Conservation (phyloP, 2,888 invertebrate genomes). For the Spodoptera picta region DNA sequence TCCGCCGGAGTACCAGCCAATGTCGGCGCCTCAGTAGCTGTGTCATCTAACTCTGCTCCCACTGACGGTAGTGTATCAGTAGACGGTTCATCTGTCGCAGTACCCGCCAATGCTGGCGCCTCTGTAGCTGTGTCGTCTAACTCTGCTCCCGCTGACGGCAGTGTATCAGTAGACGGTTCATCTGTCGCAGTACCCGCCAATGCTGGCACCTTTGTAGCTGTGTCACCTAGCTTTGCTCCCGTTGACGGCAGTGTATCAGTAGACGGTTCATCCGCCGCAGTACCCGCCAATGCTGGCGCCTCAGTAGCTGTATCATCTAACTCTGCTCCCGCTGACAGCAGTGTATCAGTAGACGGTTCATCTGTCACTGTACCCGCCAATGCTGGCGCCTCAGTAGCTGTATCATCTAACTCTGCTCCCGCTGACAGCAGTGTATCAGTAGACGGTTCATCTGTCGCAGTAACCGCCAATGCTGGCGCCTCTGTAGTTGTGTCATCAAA, state of each 20-base stretch:
- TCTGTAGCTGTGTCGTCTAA: not conserved
- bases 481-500: constrained; percentile 8
- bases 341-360: too few species aligned
- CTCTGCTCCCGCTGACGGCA: not conserved
- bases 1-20: accelerated
- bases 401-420: not conserved
- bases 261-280: not conserved
- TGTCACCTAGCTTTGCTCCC: too few species aligned
- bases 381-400: not conserved
- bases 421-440: not conserved
- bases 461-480: not conserved
- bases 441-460: not conserved
- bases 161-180: not conserved
- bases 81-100: not conserved
- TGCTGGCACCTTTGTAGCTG: not conserved
- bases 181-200: not conserved
- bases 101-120: not conserved
- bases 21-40: constrained; percentile 9
- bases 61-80: not conserved
- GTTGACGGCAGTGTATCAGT: not conserved
- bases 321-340: too few species aligned
- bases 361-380: not conserved
- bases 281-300: not conserved
- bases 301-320: not conserved
- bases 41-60: not conserved